These are phyloP conservation scores for Mastomys natalensis DNA, from an alignment of 2,113 vertebrate species.

Conservation along the genomic window DNA sequence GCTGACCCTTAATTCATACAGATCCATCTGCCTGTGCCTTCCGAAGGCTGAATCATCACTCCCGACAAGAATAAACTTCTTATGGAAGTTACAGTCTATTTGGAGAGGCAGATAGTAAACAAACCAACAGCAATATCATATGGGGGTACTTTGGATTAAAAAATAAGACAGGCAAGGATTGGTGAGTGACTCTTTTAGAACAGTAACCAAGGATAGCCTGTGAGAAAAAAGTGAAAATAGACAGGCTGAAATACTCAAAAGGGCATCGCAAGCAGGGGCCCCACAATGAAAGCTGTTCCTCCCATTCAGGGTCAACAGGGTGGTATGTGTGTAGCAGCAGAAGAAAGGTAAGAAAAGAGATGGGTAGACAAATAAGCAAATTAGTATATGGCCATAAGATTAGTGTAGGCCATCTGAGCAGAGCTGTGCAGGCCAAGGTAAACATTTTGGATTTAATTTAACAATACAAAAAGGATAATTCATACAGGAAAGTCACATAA, in stretches of 20 bases:
- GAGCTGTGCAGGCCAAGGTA: background rate
- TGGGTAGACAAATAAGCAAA: background rate
- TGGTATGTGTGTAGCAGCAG: background rate
- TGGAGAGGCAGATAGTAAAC: background rate
- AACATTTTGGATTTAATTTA: background rate
- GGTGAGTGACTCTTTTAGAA: background rate
- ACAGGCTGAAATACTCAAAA: background rate
- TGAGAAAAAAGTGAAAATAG: background rate
- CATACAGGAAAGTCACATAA: background rate
- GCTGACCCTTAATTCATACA: background rate
- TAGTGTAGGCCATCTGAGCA: background rate
- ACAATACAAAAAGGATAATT: background rate
- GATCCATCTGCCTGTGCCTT: background rate
- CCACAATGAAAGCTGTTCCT: background rate
- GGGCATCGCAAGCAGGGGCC: background rate
- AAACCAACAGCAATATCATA: background rate
- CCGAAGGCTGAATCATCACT: background rate
- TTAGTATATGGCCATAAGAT: background rate
- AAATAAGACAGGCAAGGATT: background rate
- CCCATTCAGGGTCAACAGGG: background rate
- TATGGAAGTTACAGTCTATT: background rate
- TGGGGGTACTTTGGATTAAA: background rate
- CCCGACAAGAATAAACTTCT: background rate
- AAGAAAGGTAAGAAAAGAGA: background rate
- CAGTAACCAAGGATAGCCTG: background rate